These are phyloP conservation scores for Capreolus pygargus DNA, from an alignment of 2,113 vertebrate species.

Conservation along the genomic window DNA sequence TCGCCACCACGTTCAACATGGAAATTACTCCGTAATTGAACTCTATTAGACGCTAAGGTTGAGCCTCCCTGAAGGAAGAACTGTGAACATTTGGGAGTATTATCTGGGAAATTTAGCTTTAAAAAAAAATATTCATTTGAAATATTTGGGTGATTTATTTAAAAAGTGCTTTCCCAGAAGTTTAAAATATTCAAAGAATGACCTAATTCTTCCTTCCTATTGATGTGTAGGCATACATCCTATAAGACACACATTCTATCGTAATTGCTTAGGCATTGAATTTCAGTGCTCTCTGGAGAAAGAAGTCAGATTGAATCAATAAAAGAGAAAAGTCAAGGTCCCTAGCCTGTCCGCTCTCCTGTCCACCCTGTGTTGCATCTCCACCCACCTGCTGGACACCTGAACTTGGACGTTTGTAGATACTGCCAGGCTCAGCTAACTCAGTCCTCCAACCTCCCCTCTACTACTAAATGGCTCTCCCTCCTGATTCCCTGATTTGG, in stretches of 20 bases:
- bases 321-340: not conserved
- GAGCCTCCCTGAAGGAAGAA: constrained; percentile 11
- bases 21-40: constrained; percentile 40
- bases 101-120: constrained; percentile 26
- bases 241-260: not conserved
- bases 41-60: not conserved
- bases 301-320: not conserved
- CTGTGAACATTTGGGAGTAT: constrained; percentile 4
- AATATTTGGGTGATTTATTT: constrained; percentile 17
- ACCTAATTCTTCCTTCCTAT: constrained; percentile 51
- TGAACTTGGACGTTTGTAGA: not conserved
- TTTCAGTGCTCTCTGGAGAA: not conserved
- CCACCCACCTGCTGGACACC: not conserved
- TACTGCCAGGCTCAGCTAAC: not conserved
- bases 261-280: not conserved
- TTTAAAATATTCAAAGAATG: constrained; percentile 63
- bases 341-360: not conserved
- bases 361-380: not conserved
- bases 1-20: not conserved
- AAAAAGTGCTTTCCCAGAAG: constrained; percentile 34
- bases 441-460: not conserved
- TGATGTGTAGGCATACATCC: not conserved
- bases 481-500: not conserved
- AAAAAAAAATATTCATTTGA: constrained; percentile 37
- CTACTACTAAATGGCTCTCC: accelerated